These are phyloP conservation scores for Bombyx mori DNA, from an alignment of 1,140 invertebrate species.

Conservation along the genomic window ASM3026992v2 NC_085129.1:4297501-4298000, in stretches of 20 bases:
- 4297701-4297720: background rate
- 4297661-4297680: background rate
- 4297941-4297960: too few relatives aligned
- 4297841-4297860: background rate
- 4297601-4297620: constrained; percentile 47
- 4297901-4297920: too few relatives aligned
- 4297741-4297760: too few relatives aligned
- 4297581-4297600: constrained; percentile 62
- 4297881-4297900: too few relatives aligned
- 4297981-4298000: too few relatives aligned
- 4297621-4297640: constrained; percentile 42
- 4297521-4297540: constrained; percentile 37
- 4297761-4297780: background rate
- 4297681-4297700: background rate
- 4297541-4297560: constrained; percentile 39
- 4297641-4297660: constrained; percentile 30
- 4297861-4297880: too few relatives aligned
- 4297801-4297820: background rate
- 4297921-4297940: too few relatives aligned
- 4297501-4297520: constrained; percentile 1
- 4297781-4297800: background rate
- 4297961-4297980: too few relatives aligned
- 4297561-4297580: constrained; percentile 57
- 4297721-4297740: too few relatives aligned
- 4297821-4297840: background rate